Conservation (phyloP, 2,113 vertebrate species). For the Spea bombifrons region DNA sequence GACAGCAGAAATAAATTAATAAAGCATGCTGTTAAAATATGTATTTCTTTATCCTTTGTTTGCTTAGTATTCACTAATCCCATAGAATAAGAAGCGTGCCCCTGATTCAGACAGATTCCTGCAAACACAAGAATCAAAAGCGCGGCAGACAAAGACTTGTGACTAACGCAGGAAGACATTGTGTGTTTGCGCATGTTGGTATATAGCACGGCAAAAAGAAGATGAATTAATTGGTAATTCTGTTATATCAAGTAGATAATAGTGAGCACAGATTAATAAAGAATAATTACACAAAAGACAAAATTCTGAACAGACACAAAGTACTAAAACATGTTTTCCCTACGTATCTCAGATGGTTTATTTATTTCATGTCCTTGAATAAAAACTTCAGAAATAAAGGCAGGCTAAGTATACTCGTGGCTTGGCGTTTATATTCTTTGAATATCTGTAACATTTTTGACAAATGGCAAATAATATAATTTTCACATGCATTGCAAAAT, state of each 20-base stretch:
- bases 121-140: neutral
- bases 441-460: no score
- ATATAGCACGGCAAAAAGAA: neutral
- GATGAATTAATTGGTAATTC: neutral
- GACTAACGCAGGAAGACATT: neutral
- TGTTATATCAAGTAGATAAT: neutral
- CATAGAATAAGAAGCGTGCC: neutral
- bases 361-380: no score
- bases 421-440: no score
- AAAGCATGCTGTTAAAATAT: neutral
- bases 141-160: neutral
- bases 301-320: neutral
- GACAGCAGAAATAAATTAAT: neutral
- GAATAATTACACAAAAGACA: neutral
- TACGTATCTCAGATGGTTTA: no score
- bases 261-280: neutral
- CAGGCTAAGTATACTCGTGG: no score
- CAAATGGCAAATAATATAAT: no score
- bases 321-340: no score
- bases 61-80: neutral
- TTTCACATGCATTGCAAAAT: no score
- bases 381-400: no score
- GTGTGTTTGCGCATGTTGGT: neutral
- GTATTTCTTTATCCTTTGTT: neutral
- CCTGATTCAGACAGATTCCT: conserved; percentile 1